phyloP scores from a whole-genome alignment of 2,888 invertebrate genomes.

The Hydrotaea cyrtoneurina region DNA sequence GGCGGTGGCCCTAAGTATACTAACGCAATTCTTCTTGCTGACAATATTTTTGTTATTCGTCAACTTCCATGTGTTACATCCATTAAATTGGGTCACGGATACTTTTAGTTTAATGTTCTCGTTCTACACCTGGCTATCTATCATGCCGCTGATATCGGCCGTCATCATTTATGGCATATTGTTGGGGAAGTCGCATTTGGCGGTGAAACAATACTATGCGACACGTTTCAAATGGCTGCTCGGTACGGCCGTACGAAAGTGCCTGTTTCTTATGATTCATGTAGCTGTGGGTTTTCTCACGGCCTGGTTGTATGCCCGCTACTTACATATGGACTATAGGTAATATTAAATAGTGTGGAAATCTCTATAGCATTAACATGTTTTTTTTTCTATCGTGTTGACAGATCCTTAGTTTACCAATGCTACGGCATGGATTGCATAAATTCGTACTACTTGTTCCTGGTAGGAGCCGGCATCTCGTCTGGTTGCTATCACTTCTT shows the following conservation, averaged over 20 bases:
- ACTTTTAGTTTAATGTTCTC: slow-evolving; percentile 83
- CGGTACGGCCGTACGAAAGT: slow-evolving; percentile 84
- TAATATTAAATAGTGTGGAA: slow-evolving; percentile 73
- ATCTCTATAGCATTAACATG: neutral
- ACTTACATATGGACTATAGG: slow-evolving; percentile 84
- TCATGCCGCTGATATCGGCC: slow-evolving; percentile 84
- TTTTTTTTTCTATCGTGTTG: neutral
- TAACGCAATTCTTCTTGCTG: slow-evolving; percentile 82
- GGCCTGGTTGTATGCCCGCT: slow-evolving; percentile 86
- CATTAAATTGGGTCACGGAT: slow-evolving; percentile 84
- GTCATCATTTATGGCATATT: slow-evolving; percentile 88
- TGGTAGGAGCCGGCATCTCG: slow-evolving; percentile 86
- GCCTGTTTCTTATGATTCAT: slow-evolving; percentile 82
- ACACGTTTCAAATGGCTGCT: slow-evolving; percentile 86
- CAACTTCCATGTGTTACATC: slow-evolving; percentile 85
- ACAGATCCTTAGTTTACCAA: slow-evolving; percentile 70
- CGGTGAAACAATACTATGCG: slow-evolving; percentile 83
- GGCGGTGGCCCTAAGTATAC: slow-evolving; percentile 84
- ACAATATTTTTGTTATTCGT: slow-evolving; percentile 82
- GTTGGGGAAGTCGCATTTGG: slow-evolving; percentile 86
- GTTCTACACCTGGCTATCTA: slow-evolving; percentile 84
- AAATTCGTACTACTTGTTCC: slow-evolving; percentile 85
- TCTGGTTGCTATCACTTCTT: slow-evolving; percentile 83
- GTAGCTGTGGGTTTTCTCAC: slow-evolving; percentile 85
- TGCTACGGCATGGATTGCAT: slow-evolving; percentile 82